phyloP scores from a whole-genome alignment of 2,113 vertebrate genomes.

The Daphoenositta chrysoptera region DNA sequence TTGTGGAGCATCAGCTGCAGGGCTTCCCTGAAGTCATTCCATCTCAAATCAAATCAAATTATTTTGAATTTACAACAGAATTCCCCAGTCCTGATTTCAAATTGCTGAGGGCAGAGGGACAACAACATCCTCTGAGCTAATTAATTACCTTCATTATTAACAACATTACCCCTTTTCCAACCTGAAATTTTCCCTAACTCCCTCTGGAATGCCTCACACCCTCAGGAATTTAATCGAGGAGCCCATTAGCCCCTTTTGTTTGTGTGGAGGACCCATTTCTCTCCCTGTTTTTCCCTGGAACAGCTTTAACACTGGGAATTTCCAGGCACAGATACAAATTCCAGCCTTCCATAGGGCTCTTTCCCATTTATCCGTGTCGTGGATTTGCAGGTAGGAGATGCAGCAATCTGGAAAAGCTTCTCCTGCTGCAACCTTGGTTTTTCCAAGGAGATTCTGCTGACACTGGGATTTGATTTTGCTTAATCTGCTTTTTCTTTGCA shows the following conservation, averaged over 20 bases:
- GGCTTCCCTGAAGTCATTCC: neutral
- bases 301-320: neutral
- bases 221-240: neutral
- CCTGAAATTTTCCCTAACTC: neutral
- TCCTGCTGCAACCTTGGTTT: neutral
- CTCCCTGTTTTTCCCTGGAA: neutral
- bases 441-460: neutral
- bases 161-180: neutral
- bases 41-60: neutral
- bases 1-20: neutral
- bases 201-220: neutral
- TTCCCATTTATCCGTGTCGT: neutral
- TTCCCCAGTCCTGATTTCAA: neutral
- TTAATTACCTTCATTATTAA: constrained; percentile 7
- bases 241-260: neutral
- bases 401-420: neutral
- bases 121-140: neutral
- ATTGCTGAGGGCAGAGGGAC: neutral
- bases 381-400: neutral
- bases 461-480: neutral
- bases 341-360: neutral
- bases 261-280: neutral
- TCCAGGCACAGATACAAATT: neutral
- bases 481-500: neutral
- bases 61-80: neutral